These are phyloP conservation scores for Sminthurides aquaticus DNA, from an alignment of 2,888 invertebrate genomes.

Conservation along the genomic window DNA sequence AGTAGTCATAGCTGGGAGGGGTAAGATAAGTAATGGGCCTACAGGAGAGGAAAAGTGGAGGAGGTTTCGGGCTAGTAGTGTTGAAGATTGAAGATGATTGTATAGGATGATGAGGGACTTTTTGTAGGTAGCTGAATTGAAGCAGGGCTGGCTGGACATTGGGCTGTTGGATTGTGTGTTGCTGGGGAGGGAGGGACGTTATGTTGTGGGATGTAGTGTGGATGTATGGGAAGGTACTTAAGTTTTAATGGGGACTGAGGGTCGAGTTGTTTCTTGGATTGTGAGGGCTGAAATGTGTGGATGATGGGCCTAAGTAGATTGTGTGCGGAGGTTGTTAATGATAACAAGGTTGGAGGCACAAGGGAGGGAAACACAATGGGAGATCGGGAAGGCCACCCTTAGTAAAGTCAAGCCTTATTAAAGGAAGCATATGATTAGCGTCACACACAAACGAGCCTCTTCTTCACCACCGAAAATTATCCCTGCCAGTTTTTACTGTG, in stretches of 20 bases:
- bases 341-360: constrained; percentile 20
- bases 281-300: constrained; percentile 11
- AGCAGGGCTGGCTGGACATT: neutral
- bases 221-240: neutral
- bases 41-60: too few species aligned
- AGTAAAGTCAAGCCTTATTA: constrained; percentile 18
- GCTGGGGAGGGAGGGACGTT: neutral
- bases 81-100: constrained; percentile 5
- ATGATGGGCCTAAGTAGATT: constrained; percentile 20
- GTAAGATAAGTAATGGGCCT: too few species aligned
- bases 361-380: constrained; percentile 19
- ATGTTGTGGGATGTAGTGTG: neutral
- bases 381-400: constrained; percentile 16
- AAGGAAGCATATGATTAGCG: constrained; percentile 22
- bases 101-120: neutral
- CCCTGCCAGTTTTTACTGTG: neutral
- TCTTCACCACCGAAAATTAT: constrained; percentile 15
- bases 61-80: too few species aligned
- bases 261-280: constrained; percentile 12
- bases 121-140: neutral
- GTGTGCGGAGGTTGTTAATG: constrained; percentile 19
- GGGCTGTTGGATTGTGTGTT: neutral
- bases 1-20: too few species aligned
- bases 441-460: constrained; percentile 14
- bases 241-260: neutral